phyloP scores from a whole-genome alignment of 2,888 invertebrate species.

The Cryptus viduatorius region DNA sequence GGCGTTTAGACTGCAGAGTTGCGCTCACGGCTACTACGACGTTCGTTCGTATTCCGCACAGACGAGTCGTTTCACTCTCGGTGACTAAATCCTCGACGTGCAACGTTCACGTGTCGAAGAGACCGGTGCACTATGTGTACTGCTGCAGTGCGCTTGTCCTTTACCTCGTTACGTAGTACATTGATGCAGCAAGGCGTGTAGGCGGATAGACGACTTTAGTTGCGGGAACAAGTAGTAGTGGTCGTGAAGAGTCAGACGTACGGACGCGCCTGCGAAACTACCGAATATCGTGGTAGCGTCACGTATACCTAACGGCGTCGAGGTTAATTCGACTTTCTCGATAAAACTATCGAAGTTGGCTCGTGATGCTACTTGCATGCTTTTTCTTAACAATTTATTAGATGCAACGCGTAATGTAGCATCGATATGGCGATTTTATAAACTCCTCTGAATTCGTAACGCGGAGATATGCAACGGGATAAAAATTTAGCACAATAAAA shows the following conservation, averaged over 20 bases:
- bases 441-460: too few species aligned
- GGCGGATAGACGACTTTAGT: slow-evolving; percentile 3
- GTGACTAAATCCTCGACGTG: neutral
- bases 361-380: neutral
- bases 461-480: too few species aligned
- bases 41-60: slow-evolving; percentile 58
- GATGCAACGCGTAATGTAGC: too few species aligned
- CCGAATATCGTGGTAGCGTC: slow-evolving; percentile 9
- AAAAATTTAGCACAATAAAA: too few species aligned
- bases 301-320: neutral
- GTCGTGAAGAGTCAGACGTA: slow-evolving; percentile 44
- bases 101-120: slow-evolving; percentile 9
- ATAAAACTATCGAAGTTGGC: neutral
- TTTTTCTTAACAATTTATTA: too few species aligned
- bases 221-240: slow-evolving; percentile 34
- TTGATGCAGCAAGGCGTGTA: neutral
- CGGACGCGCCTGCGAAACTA: neutral
- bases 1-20: neutral
- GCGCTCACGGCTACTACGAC: slow-evolving; percentile 9
- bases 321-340: neutral
- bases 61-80: slow-evolving; percentile 31
- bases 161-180: neutral
- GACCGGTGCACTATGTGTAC: neutral
- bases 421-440: too few species aligned
- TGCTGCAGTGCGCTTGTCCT: neutral